Evolutionary conservation across 2,113 vertebrate genomes (phyloP).

Genomic region (Phaethornis superciliosus): DNA sequence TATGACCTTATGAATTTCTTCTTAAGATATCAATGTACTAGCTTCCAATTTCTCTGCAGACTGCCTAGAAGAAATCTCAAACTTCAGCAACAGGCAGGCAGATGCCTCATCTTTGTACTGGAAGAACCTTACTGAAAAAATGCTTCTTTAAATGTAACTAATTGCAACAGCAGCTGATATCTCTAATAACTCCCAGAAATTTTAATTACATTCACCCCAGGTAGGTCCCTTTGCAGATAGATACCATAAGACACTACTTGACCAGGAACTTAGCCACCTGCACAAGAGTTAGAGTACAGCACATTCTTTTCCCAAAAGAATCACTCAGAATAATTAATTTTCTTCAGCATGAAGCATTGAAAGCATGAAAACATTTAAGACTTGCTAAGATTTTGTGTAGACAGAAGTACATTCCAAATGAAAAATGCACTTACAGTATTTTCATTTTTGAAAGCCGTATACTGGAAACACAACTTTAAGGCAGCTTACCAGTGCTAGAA

Average conservation of each 20-base stretch:
- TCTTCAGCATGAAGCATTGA: neutral
- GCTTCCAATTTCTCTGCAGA: neutral
- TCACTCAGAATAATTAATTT: neutral
- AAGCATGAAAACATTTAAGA: neutral
- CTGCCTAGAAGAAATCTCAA: neutral
- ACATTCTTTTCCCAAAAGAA: neutral
- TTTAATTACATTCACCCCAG: conserved; percentile 15
- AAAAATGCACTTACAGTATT: neutral
- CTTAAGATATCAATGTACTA: neutral
- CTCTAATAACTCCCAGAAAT: neutral
- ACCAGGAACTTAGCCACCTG: neutral
- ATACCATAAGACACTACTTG: neutral
- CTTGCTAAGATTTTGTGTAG: neutral
- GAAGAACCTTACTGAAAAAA: neutral
- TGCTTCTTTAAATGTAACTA: neutral
- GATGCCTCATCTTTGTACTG: neutral
- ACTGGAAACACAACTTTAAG: neutral
- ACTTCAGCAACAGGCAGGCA: neutral
- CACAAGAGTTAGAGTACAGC: neutral
- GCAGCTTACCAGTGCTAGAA: neutral
- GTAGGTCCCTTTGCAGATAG: neutral
- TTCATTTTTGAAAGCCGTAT: neutral
- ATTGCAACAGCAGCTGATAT: neutral
- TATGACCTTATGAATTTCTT: neutral
- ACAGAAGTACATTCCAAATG: neutral